These are phyloP conservation scores for Onychomys torridus DNA, from an alignment of 2,797 vertebrate species.

Conservation along the genomic window DNA sequence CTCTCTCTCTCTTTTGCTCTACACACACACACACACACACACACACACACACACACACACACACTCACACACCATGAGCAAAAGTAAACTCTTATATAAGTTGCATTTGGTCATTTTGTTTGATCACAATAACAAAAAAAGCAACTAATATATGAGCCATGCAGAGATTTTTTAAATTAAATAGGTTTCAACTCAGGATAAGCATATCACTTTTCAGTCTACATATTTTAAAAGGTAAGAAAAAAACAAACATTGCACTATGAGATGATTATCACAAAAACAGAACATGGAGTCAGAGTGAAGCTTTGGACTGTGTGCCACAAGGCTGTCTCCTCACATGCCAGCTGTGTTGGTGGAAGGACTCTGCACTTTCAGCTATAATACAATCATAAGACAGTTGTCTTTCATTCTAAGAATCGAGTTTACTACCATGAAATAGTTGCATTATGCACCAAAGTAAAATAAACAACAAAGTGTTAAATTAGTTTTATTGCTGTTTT, in stretches of 20 bases:
- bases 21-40: not conserved
- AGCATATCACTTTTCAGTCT: not conserved
- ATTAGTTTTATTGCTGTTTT: slow-evolving; percentile 19
- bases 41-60: not conserved
- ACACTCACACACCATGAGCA: not conserved
- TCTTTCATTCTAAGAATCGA: not conserved
- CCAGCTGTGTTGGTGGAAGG: not conserved
- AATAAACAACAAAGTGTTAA: not conserved
- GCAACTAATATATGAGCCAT: not conserved
- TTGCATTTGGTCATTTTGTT: not conserved
- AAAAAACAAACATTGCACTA: too few species aligned
- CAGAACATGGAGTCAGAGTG: rapidly evolving
- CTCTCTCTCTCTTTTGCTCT: not conserved
- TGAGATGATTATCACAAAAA: not conserved
- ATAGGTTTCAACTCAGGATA: not conserved
- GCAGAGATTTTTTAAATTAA: not conserved
- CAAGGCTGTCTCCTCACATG: not conserved
- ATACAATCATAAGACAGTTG: not conserved
- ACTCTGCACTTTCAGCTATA: not conserved
- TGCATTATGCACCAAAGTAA: not conserved
- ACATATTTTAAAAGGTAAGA: not conserved
- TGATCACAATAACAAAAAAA: not conserved
- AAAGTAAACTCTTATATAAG: not conserved
- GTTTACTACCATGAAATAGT: slow-evolving; percentile 1
- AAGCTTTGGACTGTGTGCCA: not conserved